These are phyloP conservation scores for Creontiades dilutus DNA, from an alignment of 2,888 invertebrate species.

Conservation along the genomic window DNA sequence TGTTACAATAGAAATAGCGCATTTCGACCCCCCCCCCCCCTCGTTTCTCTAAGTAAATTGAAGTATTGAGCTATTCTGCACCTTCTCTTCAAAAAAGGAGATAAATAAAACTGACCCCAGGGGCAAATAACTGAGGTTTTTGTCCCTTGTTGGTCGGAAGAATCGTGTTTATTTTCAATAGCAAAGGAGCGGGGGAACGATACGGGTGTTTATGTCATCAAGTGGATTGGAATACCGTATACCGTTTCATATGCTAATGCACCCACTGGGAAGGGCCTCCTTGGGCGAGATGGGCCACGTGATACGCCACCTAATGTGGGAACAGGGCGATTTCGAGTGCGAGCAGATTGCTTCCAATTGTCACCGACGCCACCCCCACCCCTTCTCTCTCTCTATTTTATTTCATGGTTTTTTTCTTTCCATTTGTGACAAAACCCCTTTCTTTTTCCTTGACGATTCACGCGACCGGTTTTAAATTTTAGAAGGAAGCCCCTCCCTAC, in stretches of 20 bases:
- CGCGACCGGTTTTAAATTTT: slow-evolving; percentile 69
- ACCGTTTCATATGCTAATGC: slow-evolving; percentile 70
- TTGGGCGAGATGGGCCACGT: slow-evolving; percentile 65
- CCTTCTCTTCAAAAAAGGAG: no score
- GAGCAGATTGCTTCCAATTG: slow-evolving; percentile 72
- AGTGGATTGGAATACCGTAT: slow-evolving; percentile 64
- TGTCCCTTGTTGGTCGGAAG: neutral
- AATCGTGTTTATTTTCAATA: slow-evolving; percentile 59
- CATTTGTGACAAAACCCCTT: slow-evolving; percentile 33
- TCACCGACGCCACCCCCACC: slow-evolving; percentile 34
- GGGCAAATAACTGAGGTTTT: slow-evolving; percentile 21
- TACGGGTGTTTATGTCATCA: slow-evolving; percentile 69
- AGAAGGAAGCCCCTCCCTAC: slow-evolving; percentile 52
- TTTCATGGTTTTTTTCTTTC: slow-evolving; percentile 55
- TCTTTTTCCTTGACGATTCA: slow-evolving; percentile 38
- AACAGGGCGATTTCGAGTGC: slow-evolving; percentile 63
- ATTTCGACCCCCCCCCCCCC: no score
- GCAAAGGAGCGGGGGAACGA: slow-evolving; percentile 9
- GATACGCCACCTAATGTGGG: slow-evolving; percentile 68
- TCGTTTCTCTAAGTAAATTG: no score
- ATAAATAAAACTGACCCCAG: neutral
- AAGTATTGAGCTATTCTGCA: no score
- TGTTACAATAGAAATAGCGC: no score
- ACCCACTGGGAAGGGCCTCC: slow-evolving; percentile 22
- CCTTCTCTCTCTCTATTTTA: slow-evolving; percentile 29